phyloP scores from a whole-genome alignment of 2,888 invertebrate species.

The Agrypnus murinus region DNA sequence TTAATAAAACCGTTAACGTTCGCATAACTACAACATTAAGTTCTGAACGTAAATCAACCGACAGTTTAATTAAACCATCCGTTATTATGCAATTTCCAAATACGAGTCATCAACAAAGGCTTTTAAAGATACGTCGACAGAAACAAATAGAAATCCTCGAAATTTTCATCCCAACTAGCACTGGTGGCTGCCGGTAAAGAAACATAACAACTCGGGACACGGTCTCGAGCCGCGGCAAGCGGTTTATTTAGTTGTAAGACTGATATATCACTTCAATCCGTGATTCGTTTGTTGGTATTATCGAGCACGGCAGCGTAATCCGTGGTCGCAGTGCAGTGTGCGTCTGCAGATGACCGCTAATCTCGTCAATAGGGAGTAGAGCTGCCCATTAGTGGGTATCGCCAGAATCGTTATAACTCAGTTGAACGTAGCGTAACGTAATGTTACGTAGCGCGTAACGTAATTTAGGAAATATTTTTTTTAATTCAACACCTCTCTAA shows the following conservation, averaged over 20 bases:
- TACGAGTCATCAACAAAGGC: conserved; percentile 44
- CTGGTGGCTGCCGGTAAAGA: conserved; percentile 11
- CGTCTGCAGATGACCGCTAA: conserved; percentile 60
- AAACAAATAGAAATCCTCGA: conserved; percentile 27
- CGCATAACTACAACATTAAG: conserved; percentile 49
- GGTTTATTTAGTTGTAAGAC: conserved; percentile 62
- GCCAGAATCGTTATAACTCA: conserved; percentile 33
- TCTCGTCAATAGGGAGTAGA: conserved; percentile 41
- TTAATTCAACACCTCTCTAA: not conserved
- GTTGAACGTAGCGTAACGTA: not conserved
- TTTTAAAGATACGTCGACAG: conserved; percentile 28
- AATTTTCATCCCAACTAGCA: conserved; percentile 14
- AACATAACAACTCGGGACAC: conserved; percentile 53
- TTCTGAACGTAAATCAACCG: conserved; percentile 48
- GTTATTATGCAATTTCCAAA: conserved; percentile 48
- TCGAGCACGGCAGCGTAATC: conserved; percentile 61
- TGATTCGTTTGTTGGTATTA: conserved; percentile 64
- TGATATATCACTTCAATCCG: conserved; percentile 66
- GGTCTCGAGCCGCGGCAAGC: conserved; percentile 60
- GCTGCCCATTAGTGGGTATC: conserved; percentile 42
- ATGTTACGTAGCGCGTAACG: not conserved
- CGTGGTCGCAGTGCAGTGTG: conserved; percentile 62
- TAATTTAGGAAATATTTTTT: not conserved
- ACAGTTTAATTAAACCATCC: conserved; percentile 52
- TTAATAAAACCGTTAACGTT: conserved; percentile 52